These are phyloP conservation scores for Passerina amoena DNA, from an alignment of 2,113 vertebrate species.

Conservation along the genomic window DNA sequence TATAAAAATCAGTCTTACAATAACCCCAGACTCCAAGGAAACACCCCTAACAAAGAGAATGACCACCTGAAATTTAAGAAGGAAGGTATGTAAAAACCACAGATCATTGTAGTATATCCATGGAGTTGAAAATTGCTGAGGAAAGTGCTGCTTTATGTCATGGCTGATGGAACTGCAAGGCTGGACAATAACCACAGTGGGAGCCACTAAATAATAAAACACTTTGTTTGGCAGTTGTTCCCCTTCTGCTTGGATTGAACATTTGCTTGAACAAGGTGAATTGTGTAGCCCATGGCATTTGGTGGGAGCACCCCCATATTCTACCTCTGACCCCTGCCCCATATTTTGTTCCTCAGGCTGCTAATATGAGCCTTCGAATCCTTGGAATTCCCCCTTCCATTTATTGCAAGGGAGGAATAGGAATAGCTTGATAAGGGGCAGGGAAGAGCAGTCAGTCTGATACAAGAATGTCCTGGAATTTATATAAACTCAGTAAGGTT, in stretches of 20 bases:
- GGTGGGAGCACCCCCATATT: neutral
- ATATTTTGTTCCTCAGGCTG: neutral
- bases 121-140: neutral
- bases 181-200: neutral
- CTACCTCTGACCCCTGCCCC: fast-evolving
- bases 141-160: neutral
- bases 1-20: neutral
- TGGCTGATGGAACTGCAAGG: neutral
- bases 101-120: neutral
- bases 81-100: neutral
- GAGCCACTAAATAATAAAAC: neutral
- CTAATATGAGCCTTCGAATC: neutral
- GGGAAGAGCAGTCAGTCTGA: neutral
- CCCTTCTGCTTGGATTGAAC: neutral
- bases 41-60: neutral
- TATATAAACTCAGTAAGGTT: neutral
- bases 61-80: neutral
- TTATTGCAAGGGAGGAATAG: neutral
- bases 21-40: neutral
- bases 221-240: neutral
- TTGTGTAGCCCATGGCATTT: fast-evolving
- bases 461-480: neutral
- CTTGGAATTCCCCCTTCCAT: neutral
- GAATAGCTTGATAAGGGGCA: neutral
- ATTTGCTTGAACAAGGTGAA: neutral